Evolutionary conservation across 1,140 invertebrate genomes (phyloP).

Genomic region (Hyles vespertilio): DNA sequence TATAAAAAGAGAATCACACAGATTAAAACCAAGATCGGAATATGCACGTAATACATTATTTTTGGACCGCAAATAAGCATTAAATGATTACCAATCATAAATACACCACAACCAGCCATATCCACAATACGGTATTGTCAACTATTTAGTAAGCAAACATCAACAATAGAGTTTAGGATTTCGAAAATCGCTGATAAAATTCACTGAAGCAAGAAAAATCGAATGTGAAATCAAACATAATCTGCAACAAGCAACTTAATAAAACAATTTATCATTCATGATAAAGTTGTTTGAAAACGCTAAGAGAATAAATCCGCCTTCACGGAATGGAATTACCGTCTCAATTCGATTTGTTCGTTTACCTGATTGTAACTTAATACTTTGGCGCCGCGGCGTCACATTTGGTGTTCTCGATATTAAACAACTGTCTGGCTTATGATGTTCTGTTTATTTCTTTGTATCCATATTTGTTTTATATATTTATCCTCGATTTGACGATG

Average conservation of each 20-base stretch:
- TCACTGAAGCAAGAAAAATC: neutral
- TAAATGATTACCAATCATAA: too few relatives aligned
- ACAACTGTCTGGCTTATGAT: constrained; percentile 22
- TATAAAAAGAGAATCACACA: too few relatives aligned
- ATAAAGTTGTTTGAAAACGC: constrained; percentile 48
- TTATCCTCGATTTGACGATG: neutral
- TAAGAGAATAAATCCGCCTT: constrained; percentile 39
- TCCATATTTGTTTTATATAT: constrained; percentile 25
- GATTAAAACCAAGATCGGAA: too few relatives aligned
- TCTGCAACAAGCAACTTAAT: constrained; percentile 26
- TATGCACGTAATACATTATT: too few relatives aligned
- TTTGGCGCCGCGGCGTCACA: constrained; percentile 46
- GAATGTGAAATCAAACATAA: neutral
- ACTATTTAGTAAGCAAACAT: too few relatives aligned
- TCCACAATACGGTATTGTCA: too few relatives aligned
- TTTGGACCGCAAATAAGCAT: too few relatives aligned
- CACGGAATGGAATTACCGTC: constrained; percentile 35
- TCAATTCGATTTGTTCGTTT: constrained; percentile 44
- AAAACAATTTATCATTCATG: constrained; percentile 46
- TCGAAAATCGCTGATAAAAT: too few relatives aligned
- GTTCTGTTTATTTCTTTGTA: constrained; percentile 34
- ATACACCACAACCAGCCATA: too few relatives aligned
- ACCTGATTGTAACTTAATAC: constrained; percentile 29
- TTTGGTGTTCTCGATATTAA: constrained; percentile 51
- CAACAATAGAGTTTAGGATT: too few relatives aligned